Evolutionary conservation across 1,140 invertebrate genomes (phyloP), one percentile per base, ranked within the genome.

Genomic region (Leguminivora glycinivorella): DNA sequence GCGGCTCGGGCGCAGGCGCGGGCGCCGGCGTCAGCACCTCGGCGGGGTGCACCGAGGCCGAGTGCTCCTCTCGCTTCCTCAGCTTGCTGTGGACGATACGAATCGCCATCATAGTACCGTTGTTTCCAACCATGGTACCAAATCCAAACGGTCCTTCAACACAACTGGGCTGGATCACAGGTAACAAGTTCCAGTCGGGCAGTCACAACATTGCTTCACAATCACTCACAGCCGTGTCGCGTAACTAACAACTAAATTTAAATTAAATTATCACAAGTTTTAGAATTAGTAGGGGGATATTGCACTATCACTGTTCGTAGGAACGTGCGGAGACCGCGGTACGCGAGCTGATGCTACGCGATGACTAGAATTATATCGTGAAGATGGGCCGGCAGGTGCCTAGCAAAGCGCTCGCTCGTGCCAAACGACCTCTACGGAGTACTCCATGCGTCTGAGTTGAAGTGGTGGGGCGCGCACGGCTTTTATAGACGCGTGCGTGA

Each of bases 61-160:
- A 93, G 85, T 95, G 94, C 80, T 96, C 96, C 91, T 96, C 96
- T 71, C 95, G 93, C 92, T 96, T 96, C 80, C 95, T 94, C 91
- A 96, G 93, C 92, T 96, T 97, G 92, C 95, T 96, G 94, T 95
- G 95, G 92, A 97, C 96, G 94, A 96, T 95, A 92, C 95, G 95
- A 84, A 96, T 95, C 81, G 96, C 95, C 90, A 96, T 95, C 94
- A 96, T 94, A 85, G 95, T 96, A 85, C 95, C 95, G 92, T 95
- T 96, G 91, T 93, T 95, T 87, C 95, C 95, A 82, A 96, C 95
- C 95, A 96, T 96, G 77, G 88, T 92, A 75, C 78, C 70, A 77
- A 85, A 88, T 60, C 78, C 70, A 77, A 85, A 88, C 56, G 83
- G 81, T 84, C 74, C 83, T 82, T 83, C 82, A 67, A 87, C 82